Evolutionary conservation across 35 echinoderm and acorn worm species (phyloP).

Genomic region (Ophiothrix spiculata): DNA sequence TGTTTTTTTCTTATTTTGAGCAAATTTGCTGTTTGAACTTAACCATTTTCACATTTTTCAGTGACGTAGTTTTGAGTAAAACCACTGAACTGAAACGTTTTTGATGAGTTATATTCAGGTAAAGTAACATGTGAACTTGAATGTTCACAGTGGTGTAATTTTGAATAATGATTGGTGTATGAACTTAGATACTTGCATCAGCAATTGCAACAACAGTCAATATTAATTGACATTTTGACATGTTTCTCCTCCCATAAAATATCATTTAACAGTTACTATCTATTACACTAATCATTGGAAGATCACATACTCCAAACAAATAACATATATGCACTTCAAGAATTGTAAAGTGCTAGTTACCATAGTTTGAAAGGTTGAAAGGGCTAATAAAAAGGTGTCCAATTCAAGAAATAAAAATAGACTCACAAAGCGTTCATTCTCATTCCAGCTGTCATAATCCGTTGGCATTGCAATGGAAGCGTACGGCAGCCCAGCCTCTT

Average conservation of each 20-base stretch:
- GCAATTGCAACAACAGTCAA: too few relatives aligned
- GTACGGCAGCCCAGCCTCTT: conserved; percentile 77
- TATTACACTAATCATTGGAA: neutral
- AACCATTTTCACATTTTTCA: too few relatives aligned
- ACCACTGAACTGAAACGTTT: too few relatives aligned
- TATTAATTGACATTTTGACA: neutral
- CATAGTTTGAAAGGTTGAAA: too few relatives aligned
- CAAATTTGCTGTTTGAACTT: too few relatives aligned
- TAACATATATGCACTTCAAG: neutral
- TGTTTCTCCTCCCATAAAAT: neutral
- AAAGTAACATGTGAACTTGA: too few relatives aligned
- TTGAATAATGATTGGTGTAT: too few relatives aligned
- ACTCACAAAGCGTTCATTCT: conserved; percentile 54
- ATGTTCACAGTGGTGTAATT: too few relatives aligned
- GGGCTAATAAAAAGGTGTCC: too few relatives aligned
- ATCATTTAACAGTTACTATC: neutral
- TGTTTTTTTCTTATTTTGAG: too few relatives aligned
- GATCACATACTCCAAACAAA: neutral
- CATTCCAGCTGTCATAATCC: conserved; percentile 82
- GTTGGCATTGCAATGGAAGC: conserved; percentile 88
- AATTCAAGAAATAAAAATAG: neutral
- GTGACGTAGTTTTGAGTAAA: too few relatives aligned
- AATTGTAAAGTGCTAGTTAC: neutral
- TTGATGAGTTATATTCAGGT: too few relatives aligned
- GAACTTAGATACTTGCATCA: neutral